Evolutionary conservation across 2,888 invertebrate genomes (phyloP), one percentile per base, ranked within the genome.

Genomic region (Eumacrocentrus americanus): DNA sequence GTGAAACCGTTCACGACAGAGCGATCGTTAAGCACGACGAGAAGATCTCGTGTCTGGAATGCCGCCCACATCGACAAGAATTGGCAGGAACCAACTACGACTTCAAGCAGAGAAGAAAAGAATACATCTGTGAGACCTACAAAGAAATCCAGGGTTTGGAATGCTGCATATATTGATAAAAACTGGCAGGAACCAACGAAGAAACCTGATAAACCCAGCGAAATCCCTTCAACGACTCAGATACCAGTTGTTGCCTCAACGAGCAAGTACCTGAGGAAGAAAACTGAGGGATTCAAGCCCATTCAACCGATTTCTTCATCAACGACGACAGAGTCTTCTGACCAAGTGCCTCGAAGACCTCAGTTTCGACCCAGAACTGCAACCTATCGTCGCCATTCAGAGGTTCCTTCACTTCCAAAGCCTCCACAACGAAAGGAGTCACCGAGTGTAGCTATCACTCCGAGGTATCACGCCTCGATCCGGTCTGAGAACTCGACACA

Each of bases 311-410:
- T 20, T 3, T 56, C 20, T n/a, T 29, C 25, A 12, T 38, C 53
- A 14, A 64, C 66, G 2, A 60, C 42, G 3, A 25, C 63, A 5
- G 47, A 38, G n/a, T 40, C 34, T 53, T 9, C 42, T 4, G 11
- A 25, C 3, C 22, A 29, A n/a, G 55, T 60, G 18, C 37, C 66
- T 5, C 68, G 58, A 40, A 70, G 69, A 47, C 35, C 66, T 0
- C 76, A 79, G 29, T 74, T 70, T 37, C 70, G 78, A 18, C 76
- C 79, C 2, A 71, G 79, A 56, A 79, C 79, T 1, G 72, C 78
- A 18, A 79, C 79, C 23, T 79, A 79, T 55, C 70, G 79, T 35
- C 70, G 79, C 12, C 78, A 79, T 46, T 78, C 77, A 4, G 78
- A 76, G 52, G 37, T 69, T 7, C 72, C 75, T 0, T 51, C 58